phyloP scores from a whole-genome alignment of 2,888 invertebrate species.

The Argyresthia goedartella region DNA sequence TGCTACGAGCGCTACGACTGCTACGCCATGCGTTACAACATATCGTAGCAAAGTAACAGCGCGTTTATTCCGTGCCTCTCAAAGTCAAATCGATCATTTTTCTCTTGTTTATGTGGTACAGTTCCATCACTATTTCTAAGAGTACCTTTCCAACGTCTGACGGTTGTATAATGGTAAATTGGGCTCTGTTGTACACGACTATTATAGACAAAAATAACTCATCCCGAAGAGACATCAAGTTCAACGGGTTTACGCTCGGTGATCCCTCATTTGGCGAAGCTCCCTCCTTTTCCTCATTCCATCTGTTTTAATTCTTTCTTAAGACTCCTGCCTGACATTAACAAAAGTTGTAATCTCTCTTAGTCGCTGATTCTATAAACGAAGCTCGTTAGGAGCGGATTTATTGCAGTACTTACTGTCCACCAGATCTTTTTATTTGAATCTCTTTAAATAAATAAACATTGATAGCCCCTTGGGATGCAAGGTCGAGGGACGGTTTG shows the following conservation, averaged over 20 bases:
- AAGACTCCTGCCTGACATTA: slow-evolving; percentile 3
- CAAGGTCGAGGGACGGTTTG: background rate
- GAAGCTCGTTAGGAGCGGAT: slow-evolving; percentile 25
- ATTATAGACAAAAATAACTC: no score
- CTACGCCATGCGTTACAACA: no score
- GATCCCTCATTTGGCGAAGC: background rate
- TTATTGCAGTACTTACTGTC: slow-evolving; percentile 15
- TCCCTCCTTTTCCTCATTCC: background rate
- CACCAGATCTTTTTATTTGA: slow-evolving; percentile 3
- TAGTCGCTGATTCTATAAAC: slow-evolving; percentile 19
- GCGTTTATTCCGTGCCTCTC: no score
- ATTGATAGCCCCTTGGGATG: background rate
- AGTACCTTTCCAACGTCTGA: no score
- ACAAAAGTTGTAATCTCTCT: slow-evolving; percentile 29
- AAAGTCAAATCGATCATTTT: no score
- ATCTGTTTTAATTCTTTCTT: slow-evolving; percentile 3
- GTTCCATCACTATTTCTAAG: no score
- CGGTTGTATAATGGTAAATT: no score
- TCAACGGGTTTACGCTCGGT: background rate
- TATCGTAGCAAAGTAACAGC: no score
- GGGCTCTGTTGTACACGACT: no score
- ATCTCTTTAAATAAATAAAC: slow-evolving; percentile 6
- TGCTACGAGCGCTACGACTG: no score
- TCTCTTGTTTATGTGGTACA: no score
- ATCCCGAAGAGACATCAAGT: no score